phyloP scores from a whole-genome alignment of 2,797 vertebrate genomes.

The Cichlasoma orientale region DNA sequence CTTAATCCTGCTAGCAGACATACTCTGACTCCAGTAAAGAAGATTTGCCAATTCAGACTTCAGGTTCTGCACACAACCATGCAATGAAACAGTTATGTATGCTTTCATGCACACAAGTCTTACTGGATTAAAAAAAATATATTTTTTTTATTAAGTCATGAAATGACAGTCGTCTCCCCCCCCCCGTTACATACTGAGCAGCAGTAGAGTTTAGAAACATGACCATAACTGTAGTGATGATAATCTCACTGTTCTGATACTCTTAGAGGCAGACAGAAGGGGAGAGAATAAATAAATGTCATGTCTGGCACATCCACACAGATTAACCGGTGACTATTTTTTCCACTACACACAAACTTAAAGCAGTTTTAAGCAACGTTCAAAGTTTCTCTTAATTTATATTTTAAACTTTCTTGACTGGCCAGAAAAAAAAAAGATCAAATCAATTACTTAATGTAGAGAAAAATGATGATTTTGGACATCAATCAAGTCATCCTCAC shows the following conservation, averaged over 20 bases:
- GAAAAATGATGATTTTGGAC: no score
- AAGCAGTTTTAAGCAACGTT: not conserved
- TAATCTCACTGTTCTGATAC: not conserved
- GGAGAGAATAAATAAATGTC: not conserved
- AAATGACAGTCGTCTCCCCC: constrained; percentile 5
- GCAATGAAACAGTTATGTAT: constrained; percentile 86
- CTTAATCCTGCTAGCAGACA: constrained; percentile 84
- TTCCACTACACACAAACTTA: not conserved
- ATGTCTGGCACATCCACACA: not conserved
- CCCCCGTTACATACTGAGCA: not conserved
- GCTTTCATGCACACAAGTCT: constrained; percentile 77
- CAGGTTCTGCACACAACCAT: constrained; percentile 82
- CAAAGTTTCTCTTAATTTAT: not conserved
- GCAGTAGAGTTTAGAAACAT: not conserved
- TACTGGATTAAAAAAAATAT: constrained; percentile 13
- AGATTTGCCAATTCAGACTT: constrained; percentile 88
- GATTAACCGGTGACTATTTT: not conserved
- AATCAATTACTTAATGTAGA: no score
- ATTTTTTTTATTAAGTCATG: constrained; percentile 19
- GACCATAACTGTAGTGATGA: not conserved
- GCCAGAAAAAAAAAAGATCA: not conserved
- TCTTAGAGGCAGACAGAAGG: not conserved
- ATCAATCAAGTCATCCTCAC: no score
- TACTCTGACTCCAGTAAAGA: constrained; percentile 82
- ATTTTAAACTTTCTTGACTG: not conserved